Conservation (phyloP, 2,113 vertebrate species). For the Sturnira hondurensis region DNA sequence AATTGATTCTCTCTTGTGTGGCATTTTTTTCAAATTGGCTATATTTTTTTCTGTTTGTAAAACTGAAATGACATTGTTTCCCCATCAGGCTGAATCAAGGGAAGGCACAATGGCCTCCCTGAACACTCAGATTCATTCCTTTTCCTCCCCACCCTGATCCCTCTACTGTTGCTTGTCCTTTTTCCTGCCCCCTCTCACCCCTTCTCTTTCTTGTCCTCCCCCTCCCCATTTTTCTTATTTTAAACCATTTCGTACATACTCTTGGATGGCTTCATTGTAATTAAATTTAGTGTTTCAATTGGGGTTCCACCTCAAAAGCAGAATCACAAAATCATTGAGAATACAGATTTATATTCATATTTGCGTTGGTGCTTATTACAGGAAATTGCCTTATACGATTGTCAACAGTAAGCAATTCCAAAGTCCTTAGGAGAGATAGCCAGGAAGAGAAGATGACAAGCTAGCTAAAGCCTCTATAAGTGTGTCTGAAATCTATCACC, state of each 20-base stretch:
- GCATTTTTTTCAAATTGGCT: background rate
- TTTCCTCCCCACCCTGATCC: background rate
- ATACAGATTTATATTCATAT: background rate
- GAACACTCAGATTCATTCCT: background rate
- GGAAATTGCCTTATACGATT: background rate
- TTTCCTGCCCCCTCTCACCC: too few relatives aligned
- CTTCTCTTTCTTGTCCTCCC: rapidly evolving
- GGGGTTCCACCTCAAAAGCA: background rate
- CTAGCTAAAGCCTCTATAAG: rapidly evolving
- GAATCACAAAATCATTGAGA: background rate
- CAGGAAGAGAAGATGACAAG: background rate
- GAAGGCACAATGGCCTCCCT: background rate
- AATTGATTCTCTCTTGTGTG: background rate
- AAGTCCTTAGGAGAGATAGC: background rate
- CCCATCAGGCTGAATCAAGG: background rate
- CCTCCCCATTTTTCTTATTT: background rate
- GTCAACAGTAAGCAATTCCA: background rate
- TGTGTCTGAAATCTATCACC: background rate
- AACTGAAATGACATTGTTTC: background rate
- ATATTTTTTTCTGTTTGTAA: background rate
- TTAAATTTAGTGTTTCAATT: background rate
- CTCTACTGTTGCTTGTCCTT: background rate
- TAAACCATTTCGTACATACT: background rate
- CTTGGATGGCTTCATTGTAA: background rate
- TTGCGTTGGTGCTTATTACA: background rate